Evolutionary conservation across 2,888 invertebrate species (phyloP), one percentile per base, ranked within the genome.

Genomic region (Drosophila atripex): DNA sequence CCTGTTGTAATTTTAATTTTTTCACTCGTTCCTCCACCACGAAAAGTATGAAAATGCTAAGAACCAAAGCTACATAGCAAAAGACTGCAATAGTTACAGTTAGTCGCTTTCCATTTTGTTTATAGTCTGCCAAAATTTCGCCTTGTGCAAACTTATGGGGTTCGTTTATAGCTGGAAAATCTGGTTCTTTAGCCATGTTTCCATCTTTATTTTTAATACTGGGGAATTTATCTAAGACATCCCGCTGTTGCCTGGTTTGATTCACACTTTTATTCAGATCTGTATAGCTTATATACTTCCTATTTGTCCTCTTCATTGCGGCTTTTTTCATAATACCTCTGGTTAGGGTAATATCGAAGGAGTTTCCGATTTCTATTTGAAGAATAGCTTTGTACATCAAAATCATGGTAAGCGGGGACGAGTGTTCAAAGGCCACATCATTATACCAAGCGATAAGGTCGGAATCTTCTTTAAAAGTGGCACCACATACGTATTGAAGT

Each of bases 1-100:
- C 94, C 86, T 95, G 95, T 25, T 95, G 91, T 64, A 95, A 93
- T 87, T 95, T 95, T 0, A 95, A 94, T 51, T 95, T 94, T 25
- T 93, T 93, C 6, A 8, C 93, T 91, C 41, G 95, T 93, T 89
- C 96, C 96, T 91, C 94, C 58, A 11, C 71, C 53, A 55, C 91
- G 90, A 74, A 94, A 89, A 94, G 91, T 30, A 94, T 90, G 80
- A 93, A 94, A 51, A 94, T 32, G 30, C 49, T 41, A 3, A 47
- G 8, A 11, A 23, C 55, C 11, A 61, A 9, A 2, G 41, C 18
- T 1, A 61, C 3, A 32, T 55, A 61, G 3, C 25, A 30, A 21
- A 21, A 4, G 43, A 18, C 12, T 5, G 0, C 18, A 7, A 32
- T 41, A 21, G 38, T 47, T 6, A 9, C 8, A 12, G 72, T 59